Percentiles rank a stretch among this genome's conserved stretches.
Conservation (phyloP, 1,140 invertebrate genomes). For the roundworm (Caenorhabditis elegans) region WBcel235 BX284606.5:3966501-3967000, state of each 20-base stretch:
- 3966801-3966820: neutral
- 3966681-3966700: too few relatives aligned
- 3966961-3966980: neutral
- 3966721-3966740: constrained; percentile 3
- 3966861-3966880: constrained; percentile 16
- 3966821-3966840: constrained; percentile 28
- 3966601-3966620: too few relatives aligned
- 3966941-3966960: constrained; percentile 15
- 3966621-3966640: too few relatives aligned
- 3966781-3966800: constrained; percentile 9
- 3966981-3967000: neutral
- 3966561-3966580: constrained; percentile 13
- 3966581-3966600: neutral
- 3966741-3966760: neutral
- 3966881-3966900: neutral
- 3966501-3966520: constrained; percentile 15
- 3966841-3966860: constrained; percentile 15
- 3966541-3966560: constrained; percentile 21
- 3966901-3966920: constrained; percentile 25
- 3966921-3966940: neutral
- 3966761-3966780: constrained; percentile 10
- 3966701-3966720: neutral
- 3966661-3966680: neutral
- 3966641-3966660: neutral
- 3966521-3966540: constrained; percentile 17